Evolutionary conservation across 2,888 invertebrate genomes (phyloP), one percentile per base, ranked within the genome.

Genomic region (Branchellion lobata): DNA sequence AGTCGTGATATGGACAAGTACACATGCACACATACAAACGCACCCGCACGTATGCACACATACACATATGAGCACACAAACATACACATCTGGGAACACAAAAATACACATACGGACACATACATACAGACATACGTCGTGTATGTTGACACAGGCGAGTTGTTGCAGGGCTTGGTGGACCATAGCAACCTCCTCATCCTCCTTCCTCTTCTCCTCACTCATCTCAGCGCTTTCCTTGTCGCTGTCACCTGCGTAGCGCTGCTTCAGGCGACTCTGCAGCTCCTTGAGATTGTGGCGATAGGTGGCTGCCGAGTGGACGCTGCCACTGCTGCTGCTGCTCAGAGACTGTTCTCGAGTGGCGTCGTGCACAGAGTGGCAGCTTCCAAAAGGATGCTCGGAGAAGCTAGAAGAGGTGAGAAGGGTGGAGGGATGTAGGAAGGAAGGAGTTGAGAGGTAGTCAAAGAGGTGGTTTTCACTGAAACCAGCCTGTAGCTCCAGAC

Each of bases 181-280:
- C 51, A 69, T 80, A 24, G 76, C 82, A n/a, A 82, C 65, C 51
- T 82, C 82, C n/a, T 69, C 47, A 36, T 82, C 82, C 65, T 82
- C 82, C 47, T 61, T 65, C 27, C 77, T 65, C 65, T 82, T 82
- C 61, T 78, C 69, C 1, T 79, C 80, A 27, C 82, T 82, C 1
- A 79, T 47, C 24, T 82, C 82, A 8, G 81, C 82, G 8, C 65
- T 68, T 27, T 82, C 82, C 68, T 82, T 82, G 53, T 82, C 82
- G 21, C 80, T 79, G 11, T 82, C 82, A 0, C 77, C 75, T 11
- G 47, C 71, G 21, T 72, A 34, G 11, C 36, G 68, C 29, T 68
- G 77, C 53, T 33, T 79, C 72, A 65, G 18, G 29, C 65, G 61
- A 57, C 80, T 33, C 2, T 47, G 40, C 21, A 69, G 65, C n/a